A percentile compares a stretch with the other conserved stretches of the same genome.
phyloP scores from a whole-genome alignment of 2,113 vertebrate genomes.

The Sialia sialis region DNA sequence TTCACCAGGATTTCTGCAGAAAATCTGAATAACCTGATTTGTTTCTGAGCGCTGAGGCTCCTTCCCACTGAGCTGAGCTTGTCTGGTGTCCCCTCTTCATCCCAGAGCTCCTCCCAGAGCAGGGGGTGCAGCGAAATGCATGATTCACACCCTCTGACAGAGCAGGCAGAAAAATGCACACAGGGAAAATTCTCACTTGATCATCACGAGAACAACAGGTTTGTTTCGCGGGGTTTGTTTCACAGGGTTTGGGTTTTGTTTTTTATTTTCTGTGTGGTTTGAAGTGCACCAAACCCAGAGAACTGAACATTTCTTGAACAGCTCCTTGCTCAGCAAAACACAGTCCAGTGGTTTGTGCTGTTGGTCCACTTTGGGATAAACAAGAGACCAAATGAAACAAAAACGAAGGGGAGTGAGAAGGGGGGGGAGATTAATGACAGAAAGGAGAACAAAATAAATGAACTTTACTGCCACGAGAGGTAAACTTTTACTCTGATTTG shows the following conservation, averaged over 20 bases:
- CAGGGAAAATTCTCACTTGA: not conserved
- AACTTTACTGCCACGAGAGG: conserved; percentile 25
- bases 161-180: not conserved
- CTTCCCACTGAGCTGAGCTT: conserved; percentile 20
- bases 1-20: conserved; percentile 34
- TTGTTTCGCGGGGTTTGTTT: not conserved
- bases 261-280: not conserved
- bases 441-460: not conserved
- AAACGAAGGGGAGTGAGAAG: not conserved
- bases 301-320: not conserved
- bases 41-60: conserved; percentile 21
- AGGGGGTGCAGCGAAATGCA: conserved; percentile 20
- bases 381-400: conserved; percentile 19
- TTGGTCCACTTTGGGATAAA: conserved; percentile 70
- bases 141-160: not conserved
- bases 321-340: conserved; percentile 42
- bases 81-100: not conserved
- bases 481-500: conserved; percentile 58
- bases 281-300: conserved; percentile 18
- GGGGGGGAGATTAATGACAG: not conserved
- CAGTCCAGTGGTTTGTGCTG: conserved; percentile 50
- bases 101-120: conserved; percentile 3
- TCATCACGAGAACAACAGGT: not conserved
- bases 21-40: not conserved
- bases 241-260: not conserved